phyloP scores from a whole-genome alignment of 2,888 invertebrate species.

The Empis livida region DNA sequence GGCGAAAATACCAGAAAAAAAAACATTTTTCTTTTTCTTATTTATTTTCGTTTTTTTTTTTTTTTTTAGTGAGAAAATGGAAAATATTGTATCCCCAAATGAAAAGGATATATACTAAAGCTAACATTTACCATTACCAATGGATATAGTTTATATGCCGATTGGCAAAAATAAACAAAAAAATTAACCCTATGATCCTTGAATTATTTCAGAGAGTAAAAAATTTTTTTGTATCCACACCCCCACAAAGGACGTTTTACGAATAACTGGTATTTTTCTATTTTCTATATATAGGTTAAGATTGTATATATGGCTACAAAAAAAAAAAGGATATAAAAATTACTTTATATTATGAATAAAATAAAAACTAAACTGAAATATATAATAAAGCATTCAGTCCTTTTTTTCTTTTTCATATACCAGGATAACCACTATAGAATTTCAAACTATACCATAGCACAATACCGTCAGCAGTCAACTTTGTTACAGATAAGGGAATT shows the following conservation, averaged over 20 bases:
- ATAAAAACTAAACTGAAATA: background rate
- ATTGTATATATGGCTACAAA: background rate
- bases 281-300: background rate
- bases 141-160: background rate
- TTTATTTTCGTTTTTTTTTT: background rate
- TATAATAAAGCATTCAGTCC: too few relatives aligned
- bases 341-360: background rate
- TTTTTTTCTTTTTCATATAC: background rate
- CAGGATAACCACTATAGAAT: background rate
- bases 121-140: background rate
- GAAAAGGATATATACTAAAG: background rate
- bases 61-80: background rate
- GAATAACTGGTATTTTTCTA: too few relatives aligned
- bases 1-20: too few relatives aligned
- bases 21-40: too few relatives aligned
- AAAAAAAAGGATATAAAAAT: background rate
- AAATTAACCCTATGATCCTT: background rate
- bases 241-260: background rate
- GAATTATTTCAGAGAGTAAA: too few relatives aligned
- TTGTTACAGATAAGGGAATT: slow-evolving; percentile 47
- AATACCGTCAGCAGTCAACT: slow-evolving; percentile 1
- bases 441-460: background rate
- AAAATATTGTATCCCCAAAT: background rate
- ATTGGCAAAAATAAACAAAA: background rate
- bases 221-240: too few relatives aligned